Base-by-base conservation (phyloP, 2,888 invertebrate species). In the Plagodis pulveraria region DNA sequence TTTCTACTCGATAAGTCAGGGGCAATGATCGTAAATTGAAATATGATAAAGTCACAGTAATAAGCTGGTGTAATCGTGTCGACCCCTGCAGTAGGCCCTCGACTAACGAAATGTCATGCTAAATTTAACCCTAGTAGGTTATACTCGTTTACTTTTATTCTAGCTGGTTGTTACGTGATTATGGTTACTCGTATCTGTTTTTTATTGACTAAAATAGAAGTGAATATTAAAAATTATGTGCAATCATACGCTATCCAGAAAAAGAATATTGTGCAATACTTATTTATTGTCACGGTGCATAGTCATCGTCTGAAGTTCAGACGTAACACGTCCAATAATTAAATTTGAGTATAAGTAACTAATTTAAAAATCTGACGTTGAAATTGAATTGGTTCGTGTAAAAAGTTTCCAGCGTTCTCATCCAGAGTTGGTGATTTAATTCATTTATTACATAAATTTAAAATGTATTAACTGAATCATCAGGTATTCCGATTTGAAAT, bases 11-110 rank as follows among this genome's bases (percentile, higher is more conserved):
- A 90, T 92, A 91, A 91, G 86, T 80, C 82, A 72, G 85, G 8
- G 81, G 83, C 89, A 90, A 87, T 83, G 91, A 88, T 91, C 91
- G 84, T 91, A 92, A 92, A 91, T 92, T 92, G 92, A 92, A 92
- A 92, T 89, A 92, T 91, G 92, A 92, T 91, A 90, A 90, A 92
- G 89, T 89, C 83, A 74, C 81, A 80, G 83, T 91, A 91, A 90
- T 91, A 86, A 90, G 89, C 86, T 68, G 69, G 69, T 72, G 80
- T 86, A 87, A 87, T 87, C 83, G 78, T 79, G 79, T 81, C 85
- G 84, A 84, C 90, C 90, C 84, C 71, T 76, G 72, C 73, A 70
- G 52, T 70, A 65, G 67, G 67, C 72, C 73, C 76, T 83, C 77
- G 66, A 73, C 72, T 83, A 77, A 80, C 78, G 70, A 76, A 69